A percentile compares a stretch with the other conserved stretches of the same genome.
phyloP scores from a whole-genome alignment of 2,113 vertebrate species.

The Struthidea cinerea region DNA sequence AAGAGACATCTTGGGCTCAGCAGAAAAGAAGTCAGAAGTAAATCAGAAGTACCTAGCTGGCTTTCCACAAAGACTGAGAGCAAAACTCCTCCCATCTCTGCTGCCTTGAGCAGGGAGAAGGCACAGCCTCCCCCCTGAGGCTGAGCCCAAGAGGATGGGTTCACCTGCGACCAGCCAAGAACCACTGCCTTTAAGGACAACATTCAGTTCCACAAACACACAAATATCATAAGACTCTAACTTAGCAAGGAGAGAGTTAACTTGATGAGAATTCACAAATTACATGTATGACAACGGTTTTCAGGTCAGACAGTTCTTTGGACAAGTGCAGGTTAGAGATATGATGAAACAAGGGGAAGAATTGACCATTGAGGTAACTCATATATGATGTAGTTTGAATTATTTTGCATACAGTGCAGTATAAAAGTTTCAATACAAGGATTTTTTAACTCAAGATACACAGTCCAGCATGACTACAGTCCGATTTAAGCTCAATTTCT shows the following conservation, averaged over 20 bases:
- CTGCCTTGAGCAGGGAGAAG: not conserved
- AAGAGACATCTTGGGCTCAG: not conserved
- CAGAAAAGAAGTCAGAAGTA: not conserved
- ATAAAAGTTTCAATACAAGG: not conserved
- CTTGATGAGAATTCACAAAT: not conserved
- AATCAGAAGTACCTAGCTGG: not conserved
- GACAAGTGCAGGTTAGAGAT: not conserved
- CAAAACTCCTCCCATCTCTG: not conserved
- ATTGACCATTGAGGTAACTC: not conserved
- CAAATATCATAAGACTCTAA: not conserved
- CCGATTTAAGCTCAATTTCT: not conserved
- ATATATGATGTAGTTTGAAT: not conserved
- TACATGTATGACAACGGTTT: not conserved
- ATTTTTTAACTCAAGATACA: not conserved
- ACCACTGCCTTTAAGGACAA: not conserved
- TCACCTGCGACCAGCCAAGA: not conserved
- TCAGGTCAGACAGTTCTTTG: not conserved
- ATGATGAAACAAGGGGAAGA: not conserved
- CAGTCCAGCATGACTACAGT: not conserved
- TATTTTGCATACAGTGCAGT: not conserved
- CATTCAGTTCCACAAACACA: not conserved
- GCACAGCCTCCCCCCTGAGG: not conserved
- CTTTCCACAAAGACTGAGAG: not conserved
- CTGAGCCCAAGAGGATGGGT: not conserved
- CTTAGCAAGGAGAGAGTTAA: not conserved